phyloP scores from a whole-genome alignment of 2,113 vertebrate genomes.

The Prietella phreatophila region DNA sequence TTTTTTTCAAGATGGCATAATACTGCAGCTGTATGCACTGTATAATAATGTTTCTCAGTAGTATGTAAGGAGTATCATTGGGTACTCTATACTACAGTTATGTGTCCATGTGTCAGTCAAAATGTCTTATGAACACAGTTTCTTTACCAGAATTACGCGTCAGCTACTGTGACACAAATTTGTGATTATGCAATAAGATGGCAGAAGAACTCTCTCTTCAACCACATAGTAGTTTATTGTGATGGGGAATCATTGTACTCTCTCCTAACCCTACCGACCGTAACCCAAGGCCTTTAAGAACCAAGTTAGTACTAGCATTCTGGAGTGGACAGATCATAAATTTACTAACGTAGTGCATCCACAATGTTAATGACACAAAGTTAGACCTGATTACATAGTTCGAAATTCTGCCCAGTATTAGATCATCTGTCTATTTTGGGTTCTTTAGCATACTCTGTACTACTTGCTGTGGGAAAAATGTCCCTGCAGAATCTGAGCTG shows the following conservation, averaged over 20 bases:
- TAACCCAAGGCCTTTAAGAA: no score
- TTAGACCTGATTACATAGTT: not conserved
- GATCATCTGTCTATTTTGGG: not conserved
- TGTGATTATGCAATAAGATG: not conserved
- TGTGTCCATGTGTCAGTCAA: not conserved
- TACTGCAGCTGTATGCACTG: not conserved
- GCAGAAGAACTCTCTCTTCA: not conserved
- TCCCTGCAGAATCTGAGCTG: not conserved
- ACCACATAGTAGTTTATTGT: no score
- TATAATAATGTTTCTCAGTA: not conserved
- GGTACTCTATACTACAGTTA: not conserved
- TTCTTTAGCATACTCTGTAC: not conserved
- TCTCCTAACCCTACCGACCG: no score
- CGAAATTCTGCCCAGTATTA: not conserved
- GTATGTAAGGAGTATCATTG: not conserved
- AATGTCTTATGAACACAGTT: not conserved
- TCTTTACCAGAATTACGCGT: not conserved
- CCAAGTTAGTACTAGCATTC: no score
- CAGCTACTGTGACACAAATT: not conserved
- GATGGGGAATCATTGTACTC: no score
- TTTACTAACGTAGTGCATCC: no score
- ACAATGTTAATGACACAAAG: no score
- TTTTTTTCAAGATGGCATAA: not conserved
- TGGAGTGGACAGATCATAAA: no score
- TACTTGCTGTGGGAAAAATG: not conserved